Conservation (phyloP, 2,888 invertebrate genomes). For the Dendrolimus pini region DNA sequence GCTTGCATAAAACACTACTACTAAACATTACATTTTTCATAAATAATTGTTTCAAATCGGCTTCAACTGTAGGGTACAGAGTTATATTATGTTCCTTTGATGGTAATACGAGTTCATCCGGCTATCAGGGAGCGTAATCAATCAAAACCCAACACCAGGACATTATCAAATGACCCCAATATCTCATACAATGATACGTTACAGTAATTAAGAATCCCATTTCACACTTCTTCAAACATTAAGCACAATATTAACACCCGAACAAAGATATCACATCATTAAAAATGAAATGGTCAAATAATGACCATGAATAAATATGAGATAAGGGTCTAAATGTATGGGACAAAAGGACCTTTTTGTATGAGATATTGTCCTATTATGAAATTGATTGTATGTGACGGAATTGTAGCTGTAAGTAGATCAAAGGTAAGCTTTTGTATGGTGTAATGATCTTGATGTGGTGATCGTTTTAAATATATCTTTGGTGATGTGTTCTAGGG, state of each 20-base stretch:
- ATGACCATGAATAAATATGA: conserved; percentile 74
- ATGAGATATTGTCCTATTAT: conserved; percentile 50
- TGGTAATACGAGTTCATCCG: conserved; percentile 3
- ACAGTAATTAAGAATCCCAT: conserved; percentile 60
- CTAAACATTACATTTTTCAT: too few species aligned
- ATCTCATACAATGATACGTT: conserved; percentile 48
- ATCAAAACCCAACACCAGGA: conserved; percentile 24
- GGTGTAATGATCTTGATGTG: neutral
- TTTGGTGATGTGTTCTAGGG: neutral
- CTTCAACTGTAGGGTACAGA: too few species aligned
- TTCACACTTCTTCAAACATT: conserved; percentile 63
- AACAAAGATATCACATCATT: conserved; percentile 70
- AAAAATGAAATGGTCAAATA: conserved; percentile 73
- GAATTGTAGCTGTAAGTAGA: conserved; percentile 44
- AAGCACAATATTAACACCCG: conserved; percentile 56
- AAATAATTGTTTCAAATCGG: too few species aligned
- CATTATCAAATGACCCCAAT: conserved; percentile 13
- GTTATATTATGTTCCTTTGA: neutral
- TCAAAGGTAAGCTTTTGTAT: conserved; percentile 6
- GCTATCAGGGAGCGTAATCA: neutral
- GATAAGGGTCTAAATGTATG: conserved; percentile 55
- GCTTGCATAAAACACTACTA: too few species aligned
- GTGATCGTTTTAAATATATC: neutral
- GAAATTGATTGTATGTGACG: conserved; percentile 65
- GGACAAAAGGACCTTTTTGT: conserved; percentile 54